phyloP scores from a whole-genome alignment of 2,888 invertebrate species.

The Electrophaes corylata region DNA sequence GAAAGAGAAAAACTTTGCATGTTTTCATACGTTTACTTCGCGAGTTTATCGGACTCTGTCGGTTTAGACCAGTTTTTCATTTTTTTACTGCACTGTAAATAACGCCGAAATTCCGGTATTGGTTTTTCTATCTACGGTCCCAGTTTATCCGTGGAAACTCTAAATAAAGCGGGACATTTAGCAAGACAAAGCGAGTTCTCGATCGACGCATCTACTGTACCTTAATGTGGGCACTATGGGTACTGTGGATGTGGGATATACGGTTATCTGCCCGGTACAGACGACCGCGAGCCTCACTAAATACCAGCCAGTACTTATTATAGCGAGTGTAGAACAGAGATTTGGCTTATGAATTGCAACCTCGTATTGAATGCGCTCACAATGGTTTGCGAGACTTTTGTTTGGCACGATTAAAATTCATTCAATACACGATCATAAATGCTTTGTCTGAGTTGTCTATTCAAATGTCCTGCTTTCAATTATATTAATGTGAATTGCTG shows the following conservation, averaged over 20 bases:
- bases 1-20: slow-evolving; percentile 63
- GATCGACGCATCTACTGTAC: slow-evolving; percentile 48
- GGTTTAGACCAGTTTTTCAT: slow-evolving; percentile 45
- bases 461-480: slow-evolving; percentile 51
- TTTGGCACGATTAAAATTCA: slow-evolving; percentile 63
- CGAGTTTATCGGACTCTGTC: slow-evolving; percentile 61
- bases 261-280: slow-evolving; percentile 71
- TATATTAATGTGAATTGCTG: slow-evolving; percentile 16
- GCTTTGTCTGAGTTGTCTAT: slow-evolving; percentile 49
- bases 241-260: no score
- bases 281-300: slow-evolving; percentile 70
- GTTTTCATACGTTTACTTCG: slow-evolving; percentile 66
- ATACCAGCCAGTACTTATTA: slow-evolving; percentile 63
- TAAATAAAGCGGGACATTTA: slow-evolving; percentile 31
- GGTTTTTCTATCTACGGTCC: slow-evolving; percentile 41
- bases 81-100: slow-evolving; percentile 36
- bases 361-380: slow-evolving; percentile 65
- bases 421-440: slow-evolving; percentile 50
- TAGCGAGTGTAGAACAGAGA: slow-evolving; percentile 67
- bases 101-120: slow-evolving; percentile 34
- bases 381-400: slow-evolving; percentile 53
- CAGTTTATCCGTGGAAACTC: slow-evolving; percentile 37
- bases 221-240: slow-evolving; percentile 50
- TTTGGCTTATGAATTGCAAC: slow-evolving; percentile 68
- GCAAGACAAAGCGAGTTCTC: slow-evolving; percentile 54